Percentiles rank a stretch among this genome's conserved stretches.
phyloP scores from a whole-genome alignment of 2,797 vertebrate species.

The Erethizon dorsatum region DNA sequence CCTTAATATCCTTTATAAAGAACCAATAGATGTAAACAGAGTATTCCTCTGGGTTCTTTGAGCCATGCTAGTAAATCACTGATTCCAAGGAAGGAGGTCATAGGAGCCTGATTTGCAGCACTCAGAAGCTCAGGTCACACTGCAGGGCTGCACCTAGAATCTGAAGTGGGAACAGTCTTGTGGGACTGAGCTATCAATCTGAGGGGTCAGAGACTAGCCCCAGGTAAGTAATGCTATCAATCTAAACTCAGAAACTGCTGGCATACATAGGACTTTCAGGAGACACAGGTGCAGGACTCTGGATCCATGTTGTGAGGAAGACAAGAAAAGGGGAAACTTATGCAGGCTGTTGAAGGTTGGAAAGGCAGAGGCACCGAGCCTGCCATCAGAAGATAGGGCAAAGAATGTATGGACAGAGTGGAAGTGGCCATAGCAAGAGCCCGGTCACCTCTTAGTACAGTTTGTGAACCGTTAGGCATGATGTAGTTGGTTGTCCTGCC shows the following conservation, averaged over 20 bases:
- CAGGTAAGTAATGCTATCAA: background rate
- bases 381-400: background rate
- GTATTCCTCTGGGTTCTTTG: background rate
- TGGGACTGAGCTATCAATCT: background rate
- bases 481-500: background rate
- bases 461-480: background rate
- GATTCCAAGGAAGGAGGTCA: background rate
- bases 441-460: background rate
- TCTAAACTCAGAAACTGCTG: background rate
- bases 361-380: background rate
- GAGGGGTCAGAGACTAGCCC: background rate
- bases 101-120: background rate
- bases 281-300: background rate
- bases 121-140: background rate
- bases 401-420: background rate
- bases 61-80: background rate
- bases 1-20: background rate
- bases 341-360: background rate
- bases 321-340: background rate
- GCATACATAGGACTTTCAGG: background rate
- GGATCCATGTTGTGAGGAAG: background rate
- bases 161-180: background rate
- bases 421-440: background rate
- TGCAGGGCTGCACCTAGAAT: background rate
- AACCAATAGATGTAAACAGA: background rate